Conservation (phyloP, 2,888 invertebrate genomes). For the Phrixothrix hirtus region DNA sequence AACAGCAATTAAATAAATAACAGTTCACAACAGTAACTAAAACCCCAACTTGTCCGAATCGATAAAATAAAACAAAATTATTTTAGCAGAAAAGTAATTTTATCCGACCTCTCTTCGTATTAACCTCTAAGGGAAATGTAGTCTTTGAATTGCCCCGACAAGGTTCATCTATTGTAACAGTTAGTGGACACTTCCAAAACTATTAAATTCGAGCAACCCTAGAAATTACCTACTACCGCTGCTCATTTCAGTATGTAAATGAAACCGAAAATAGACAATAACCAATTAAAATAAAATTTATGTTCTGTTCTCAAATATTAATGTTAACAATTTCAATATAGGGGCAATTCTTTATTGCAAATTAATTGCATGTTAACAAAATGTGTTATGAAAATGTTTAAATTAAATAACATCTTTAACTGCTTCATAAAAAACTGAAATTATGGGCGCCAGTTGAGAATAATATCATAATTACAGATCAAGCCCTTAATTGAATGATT, state of each 20-base stretch:
- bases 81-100: too few species aligned
- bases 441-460: too few species aligned
- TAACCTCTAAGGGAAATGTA: constrained; percentile 4
- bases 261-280: constrained; percentile 13
- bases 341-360: not conserved
- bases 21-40: too few species aligned
- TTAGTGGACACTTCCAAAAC: constrained; percentile 18
- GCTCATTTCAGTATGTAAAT: constrained; percentile 23
- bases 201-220: constrained; percentile 22
- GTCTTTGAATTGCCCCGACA: constrained; percentile 17
- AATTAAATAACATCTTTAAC: too few species aligned
- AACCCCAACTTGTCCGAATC: too few species aligned
- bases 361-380: not conserved
- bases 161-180: constrained; percentile 20
- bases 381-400: too few species aligned
- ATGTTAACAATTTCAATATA: not conserved
- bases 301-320: not conserved
- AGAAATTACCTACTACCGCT: constrained; percentile 23
- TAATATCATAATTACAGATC: too few species aligned
- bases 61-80: too few species aligned
- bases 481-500: too few species aligned
- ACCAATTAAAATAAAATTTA: constrained; percentile 9
- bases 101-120: not conserved
- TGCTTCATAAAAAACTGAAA: too few species aligned
- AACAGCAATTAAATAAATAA: too few species aligned